Base-by-base conservation (phyloP, 2,113 vertebrate genomes). In the Burhinus bistriatus region DNA sequence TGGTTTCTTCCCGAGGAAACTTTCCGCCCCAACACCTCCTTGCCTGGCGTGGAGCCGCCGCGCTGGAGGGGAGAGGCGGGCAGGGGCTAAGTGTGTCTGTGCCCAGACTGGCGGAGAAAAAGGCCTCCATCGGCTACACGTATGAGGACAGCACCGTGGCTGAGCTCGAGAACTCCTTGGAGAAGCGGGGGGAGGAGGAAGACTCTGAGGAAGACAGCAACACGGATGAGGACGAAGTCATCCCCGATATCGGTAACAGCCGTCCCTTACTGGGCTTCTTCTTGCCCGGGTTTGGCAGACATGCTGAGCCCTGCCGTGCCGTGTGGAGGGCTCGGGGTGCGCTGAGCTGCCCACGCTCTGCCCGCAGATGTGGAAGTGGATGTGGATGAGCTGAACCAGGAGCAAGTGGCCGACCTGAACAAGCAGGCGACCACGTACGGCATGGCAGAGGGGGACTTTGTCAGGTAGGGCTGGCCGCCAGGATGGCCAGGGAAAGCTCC, bases 401-500 rank as follows among this genome's bases (percentile, higher is more conserved):
- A 99, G 49, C 99, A 99, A 62, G 99, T 99, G 84, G 96, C 98
- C 22, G 99, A 99, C 54, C 95, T 99, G 27, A 99, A 99, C 96
- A 99, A 99, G 89, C 99, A 99, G 94, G 99, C 99, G 3, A 99
- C 99, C 0, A 98, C 99, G 4, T 99, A 99, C 2, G 99, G 99
- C 80, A 99, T 99, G 99, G 98, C 99, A 0, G 99, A 99, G 5
- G 99, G 99, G 1, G 99, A 99, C 95, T 99, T 99, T 27, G 99
- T 99, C 87, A 98, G 99, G 99, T 99, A 92, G 22, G 77, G 7
- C 27, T 8, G 14, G 36, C 1, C 2, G 36, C 47, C 2, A 6
- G 66, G 44, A 25, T 1, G 2, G 42, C 32, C 5, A 4, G 38
- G 40, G 32, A 76, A 45, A 45, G 19, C 42, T 20, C 34, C 2